A percentile compares a stretch with the other conserved stretches of the same genome.
Evolutionary conservation across 2,888 invertebrate species (phyloP).

Genomic region (Drosophila hamatofila): DNA sequence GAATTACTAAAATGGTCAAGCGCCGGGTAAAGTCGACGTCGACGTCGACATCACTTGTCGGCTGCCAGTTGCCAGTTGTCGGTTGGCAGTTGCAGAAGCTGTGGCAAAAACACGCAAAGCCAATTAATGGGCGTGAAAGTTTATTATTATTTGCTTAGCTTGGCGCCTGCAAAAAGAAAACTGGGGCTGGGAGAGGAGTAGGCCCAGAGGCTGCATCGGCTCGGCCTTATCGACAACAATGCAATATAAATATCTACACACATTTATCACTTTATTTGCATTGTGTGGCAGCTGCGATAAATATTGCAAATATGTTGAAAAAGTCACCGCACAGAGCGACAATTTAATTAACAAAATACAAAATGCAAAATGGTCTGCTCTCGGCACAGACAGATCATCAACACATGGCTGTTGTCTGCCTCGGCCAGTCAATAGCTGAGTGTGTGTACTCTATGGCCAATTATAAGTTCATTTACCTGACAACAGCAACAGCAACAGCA

Average conservation of each 20-base stretch:
- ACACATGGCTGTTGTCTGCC: constrained; percentile 34
- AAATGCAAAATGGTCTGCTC: constrained; percentile 23
- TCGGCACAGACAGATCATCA: constrained; percentile 25
- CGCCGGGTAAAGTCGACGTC: constrained; percentile 32
- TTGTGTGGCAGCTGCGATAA: constrained; percentile 67
- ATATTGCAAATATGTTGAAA: constrained; percentile 65
- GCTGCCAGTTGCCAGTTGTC: constrained; percentile 25
- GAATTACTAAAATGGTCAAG: constrained; percentile 71
- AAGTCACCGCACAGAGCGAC: constrained; percentile 44
- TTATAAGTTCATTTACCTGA: constrained; percentile 80
- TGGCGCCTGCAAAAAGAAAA: constrained; percentile 34
- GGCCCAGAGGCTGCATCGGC: constrained; percentile 13
- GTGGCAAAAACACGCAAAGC: constrained; percentile 68
- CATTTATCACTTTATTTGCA: constrained; percentile 72
- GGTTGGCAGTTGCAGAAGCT: constrained; percentile 32
- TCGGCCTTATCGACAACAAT: constrained; percentile 46
- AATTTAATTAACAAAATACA: constrained; percentile 45
- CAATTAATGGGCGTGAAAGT: constrained; percentile 81
- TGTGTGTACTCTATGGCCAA: constrained; percentile 67
- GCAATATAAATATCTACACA: constrained; percentile 38
- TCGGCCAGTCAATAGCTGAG: not conserved
- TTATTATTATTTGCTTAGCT: constrained; percentile 75
- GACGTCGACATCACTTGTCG: constrained; percentile 41
- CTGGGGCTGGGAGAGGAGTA: constrained; percentile 12
- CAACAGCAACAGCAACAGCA: constrained; percentile 29